Conservation (phyloP, 2,113 vertebrate species). For the Ochotona curzoniae region DNA sequence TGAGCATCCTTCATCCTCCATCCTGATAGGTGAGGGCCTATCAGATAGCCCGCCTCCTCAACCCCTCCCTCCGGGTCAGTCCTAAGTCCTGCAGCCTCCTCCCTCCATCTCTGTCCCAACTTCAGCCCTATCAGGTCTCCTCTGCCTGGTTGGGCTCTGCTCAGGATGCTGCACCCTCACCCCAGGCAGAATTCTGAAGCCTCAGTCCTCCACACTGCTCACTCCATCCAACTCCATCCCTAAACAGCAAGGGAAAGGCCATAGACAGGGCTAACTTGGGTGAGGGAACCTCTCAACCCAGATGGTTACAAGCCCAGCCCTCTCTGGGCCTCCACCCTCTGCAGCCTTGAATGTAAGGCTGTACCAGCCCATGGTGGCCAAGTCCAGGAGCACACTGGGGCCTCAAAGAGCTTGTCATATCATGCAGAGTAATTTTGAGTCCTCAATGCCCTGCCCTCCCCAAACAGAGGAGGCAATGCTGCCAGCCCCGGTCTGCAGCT, state of each 20-base stretch:
- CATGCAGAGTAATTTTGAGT: conserved; percentile 27
- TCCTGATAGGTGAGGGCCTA: background rate
- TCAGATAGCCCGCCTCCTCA: conserved; percentile 24
- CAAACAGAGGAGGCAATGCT: background rate
- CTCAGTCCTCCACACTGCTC: background rate
- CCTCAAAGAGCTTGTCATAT: background rate
- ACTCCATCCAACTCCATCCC: background rate
- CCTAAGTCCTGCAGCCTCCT: background rate
- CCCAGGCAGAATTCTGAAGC: conserved; percentile 30
- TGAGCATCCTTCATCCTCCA: conserved; percentile 17
- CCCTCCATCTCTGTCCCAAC: background rate
- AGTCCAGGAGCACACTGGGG: background rate
- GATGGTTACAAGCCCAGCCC: background rate
- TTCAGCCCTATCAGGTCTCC: background rate
- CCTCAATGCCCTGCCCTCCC: background rate
- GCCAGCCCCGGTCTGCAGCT: background rate
- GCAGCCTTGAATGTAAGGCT: background rate
- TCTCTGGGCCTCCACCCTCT: background rate
- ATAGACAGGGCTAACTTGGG: background rate
- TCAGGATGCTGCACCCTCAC: background rate
- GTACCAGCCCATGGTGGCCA: background rate
- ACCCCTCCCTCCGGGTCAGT: background rate
- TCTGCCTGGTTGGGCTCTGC: background rate
- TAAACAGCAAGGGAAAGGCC: background rate
- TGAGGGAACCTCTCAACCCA: background rate